Conservation (phyloP, 2,888 invertebrate species). For the Lamellibrachia columna region DNA sequence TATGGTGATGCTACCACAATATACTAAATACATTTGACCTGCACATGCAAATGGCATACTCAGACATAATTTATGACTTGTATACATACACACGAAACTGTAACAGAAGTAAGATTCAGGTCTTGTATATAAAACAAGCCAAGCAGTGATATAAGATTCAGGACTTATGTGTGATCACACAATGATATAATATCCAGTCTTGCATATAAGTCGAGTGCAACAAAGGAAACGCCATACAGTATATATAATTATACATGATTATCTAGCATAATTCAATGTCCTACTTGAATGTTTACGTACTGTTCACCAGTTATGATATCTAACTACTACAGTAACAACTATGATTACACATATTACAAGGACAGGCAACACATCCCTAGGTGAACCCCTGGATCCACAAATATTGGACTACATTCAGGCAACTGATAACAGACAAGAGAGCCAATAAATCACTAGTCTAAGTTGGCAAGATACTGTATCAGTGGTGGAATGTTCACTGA, state of each 20-base stretch:
- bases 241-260: neutral
- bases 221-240: neutral
- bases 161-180: neutral
- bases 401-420: neutral
- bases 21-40: too few relatives aligned
- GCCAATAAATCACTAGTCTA: neutral
- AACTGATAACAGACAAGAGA: neutral
- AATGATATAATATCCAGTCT: neutral
- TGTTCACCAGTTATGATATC: neutral
- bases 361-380: neutral
- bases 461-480: neutral
- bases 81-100: too few relatives aligned
- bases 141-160: too few relatives aligned
- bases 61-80: too few relatives aligned
- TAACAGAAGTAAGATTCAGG: too few relatives aligned
- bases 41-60: too few relatives aligned
- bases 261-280: neutral
- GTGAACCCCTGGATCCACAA: neutral
- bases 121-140: too few relatives aligned
- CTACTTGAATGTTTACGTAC: neutral
- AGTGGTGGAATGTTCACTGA: neutral
- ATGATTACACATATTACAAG: neutral
- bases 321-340: neutral
- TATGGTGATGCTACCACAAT: too few relatives aligned
- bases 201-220: neutral